These are phyloP conservation scores for Oedothorax gibbosus DNA, from an alignment of 1,140 invertebrate species.

Conservation along the genomic window DNA sequence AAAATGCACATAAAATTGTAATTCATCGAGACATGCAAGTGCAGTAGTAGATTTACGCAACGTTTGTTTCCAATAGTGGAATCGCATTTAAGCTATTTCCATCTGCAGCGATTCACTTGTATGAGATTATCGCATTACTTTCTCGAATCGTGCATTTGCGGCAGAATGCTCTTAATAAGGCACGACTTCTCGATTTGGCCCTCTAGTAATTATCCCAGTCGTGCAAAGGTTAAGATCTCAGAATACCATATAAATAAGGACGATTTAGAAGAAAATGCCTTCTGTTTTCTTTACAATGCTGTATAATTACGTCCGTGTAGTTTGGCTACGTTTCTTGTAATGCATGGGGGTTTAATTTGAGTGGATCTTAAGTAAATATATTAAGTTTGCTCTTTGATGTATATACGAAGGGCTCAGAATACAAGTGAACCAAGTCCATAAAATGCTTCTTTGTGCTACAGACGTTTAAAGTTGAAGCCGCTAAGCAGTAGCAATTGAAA, in stretches of 20 bases:
- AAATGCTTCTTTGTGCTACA: too few relatives aligned
- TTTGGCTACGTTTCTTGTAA: background rate
- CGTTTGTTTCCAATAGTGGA: background rate
- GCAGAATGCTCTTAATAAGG: constrained; percentile 22
- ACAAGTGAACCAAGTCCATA: too few relatives aligned
- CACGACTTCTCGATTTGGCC: constrained; percentile 35
- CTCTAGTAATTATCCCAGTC: constrained; percentile 17
- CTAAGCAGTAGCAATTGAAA: too few relatives aligned
- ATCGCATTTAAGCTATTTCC: background rate
- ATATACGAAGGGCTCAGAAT: too few relatives aligned
- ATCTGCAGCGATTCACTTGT: constrained; percentile 6
- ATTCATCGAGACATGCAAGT: too few relatives aligned
- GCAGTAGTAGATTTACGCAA: too few relatives aligned
- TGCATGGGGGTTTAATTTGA: constrained; percentile 12
- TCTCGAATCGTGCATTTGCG: constrained; percentile 12
- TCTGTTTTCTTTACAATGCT: background rate
- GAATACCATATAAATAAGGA: background rate
- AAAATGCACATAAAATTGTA: too few relatives aligned
- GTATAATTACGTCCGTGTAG: constrained; percentile 1
- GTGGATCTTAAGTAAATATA: too few relatives aligned
- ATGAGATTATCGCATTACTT: background rate
- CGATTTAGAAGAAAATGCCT: background rate
- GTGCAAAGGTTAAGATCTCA: constrained; percentile 24
- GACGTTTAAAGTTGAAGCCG: too few relatives aligned
- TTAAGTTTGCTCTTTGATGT: too few relatives aligned